These are phyloP conservation scores for Eclectus roratus DNA, from an alignment of 2,113 vertebrate genomes.

Conservation along the genomic window DNA sequence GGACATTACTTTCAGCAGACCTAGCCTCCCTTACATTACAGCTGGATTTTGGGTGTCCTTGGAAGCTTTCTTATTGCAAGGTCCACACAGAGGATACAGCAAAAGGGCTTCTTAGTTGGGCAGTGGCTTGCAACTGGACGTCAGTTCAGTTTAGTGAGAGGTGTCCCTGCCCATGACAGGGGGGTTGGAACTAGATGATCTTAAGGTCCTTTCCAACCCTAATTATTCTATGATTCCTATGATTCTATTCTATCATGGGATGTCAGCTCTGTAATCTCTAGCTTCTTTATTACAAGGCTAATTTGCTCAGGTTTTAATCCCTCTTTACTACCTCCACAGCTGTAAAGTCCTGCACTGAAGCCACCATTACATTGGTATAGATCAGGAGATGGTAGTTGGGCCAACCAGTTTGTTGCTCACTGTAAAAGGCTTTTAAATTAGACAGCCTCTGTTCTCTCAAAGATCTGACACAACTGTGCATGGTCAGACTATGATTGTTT, in stretches of 20 bases:
- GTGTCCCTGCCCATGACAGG: no score
- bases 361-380: neutral
- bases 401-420: neutral
- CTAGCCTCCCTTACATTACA: rapidly evolving
- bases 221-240: no score
- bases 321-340: neutral
- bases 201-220: no score
- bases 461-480: neutral
- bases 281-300: neutral
- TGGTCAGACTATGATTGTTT: neutral
- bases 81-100: neutral
- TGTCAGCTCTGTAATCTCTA: neutral
- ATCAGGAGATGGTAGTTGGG: rapidly evolving
- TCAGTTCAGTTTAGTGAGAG: no score
- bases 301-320: neutral
- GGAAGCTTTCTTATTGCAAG: neutral
- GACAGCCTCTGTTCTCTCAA: neutral
- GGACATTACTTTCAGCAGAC: rapidly evolving
- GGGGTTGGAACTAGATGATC: no score
- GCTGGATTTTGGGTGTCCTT: neutral
- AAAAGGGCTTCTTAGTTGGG: neutral
- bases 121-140: neutral
- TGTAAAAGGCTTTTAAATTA: neutral
- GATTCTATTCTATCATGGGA: no score
- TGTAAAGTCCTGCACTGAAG: neutral